Conservation (phyloP, 64 coral and sea anemone genomes). For the Dendrophyllia cribrosa region DNA sequence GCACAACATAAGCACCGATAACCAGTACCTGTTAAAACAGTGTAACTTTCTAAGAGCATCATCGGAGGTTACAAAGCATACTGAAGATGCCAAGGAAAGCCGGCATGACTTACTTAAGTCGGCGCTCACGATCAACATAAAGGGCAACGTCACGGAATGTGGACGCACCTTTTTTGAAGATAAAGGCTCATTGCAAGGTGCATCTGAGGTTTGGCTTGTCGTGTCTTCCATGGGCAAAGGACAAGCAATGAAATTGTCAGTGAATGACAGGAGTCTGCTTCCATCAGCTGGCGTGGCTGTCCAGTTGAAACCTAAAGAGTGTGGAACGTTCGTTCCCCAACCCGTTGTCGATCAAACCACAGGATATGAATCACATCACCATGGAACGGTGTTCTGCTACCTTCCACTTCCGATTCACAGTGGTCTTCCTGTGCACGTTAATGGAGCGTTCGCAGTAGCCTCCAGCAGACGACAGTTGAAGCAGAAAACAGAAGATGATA, state of each 20-base stretch:
- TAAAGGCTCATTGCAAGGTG: no score
- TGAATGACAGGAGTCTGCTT: slow-evolving; percentile 27
- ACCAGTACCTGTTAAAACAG: slow-evolving; percentile 50
- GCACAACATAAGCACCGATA: background rate
- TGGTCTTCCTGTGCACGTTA: slow-evolving; percentile 83
- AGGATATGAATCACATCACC: background rate
- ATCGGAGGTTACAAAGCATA: background rate
- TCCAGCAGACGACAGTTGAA: slow-evolving; percentile 69
- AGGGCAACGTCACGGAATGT: no score
- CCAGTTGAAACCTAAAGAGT: background rate
- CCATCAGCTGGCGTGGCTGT: slow-evolving; percentile 69
- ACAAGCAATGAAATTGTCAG: slow-evolving; percentile 14
- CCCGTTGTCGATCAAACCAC: slow-evolving; percentile 28
- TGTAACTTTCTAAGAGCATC: slow-evolving; percentile 72
- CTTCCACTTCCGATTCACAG: slow-evolving; percentile 73
- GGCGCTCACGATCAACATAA: no score
- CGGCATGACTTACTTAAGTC: no score
- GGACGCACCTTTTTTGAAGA: no score
- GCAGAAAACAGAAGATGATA: slow-evolving; percentile 77
- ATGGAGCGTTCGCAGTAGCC: slow-evolving; percentile 73
- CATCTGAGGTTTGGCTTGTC: slow-evolving; percentile 38
- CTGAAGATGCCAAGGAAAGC: no score
- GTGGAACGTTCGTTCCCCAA: slow-evolving; percentile 16
- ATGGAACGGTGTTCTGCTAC: slow-evolving; percentile 68
- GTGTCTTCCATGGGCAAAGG: slow-evolving; percentile 42